Evolutionary conservation across 37 sponge, comb jelly and placozoan genomes (phyloP), one percentile per base, ranked within the genome.

Genomic region (Petrosia ficiformis): DNA sequence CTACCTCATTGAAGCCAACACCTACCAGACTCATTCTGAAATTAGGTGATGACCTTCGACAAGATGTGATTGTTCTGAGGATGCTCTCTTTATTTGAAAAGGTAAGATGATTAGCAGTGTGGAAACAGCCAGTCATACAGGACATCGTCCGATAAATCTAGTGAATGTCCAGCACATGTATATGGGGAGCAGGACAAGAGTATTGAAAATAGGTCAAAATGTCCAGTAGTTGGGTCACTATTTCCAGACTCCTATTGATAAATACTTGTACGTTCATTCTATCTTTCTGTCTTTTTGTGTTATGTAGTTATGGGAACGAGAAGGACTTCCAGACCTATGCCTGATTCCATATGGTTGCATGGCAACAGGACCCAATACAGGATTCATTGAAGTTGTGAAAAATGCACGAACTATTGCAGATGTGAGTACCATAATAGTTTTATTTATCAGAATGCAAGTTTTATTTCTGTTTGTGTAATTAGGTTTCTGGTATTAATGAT

Each of bases 301-400:
- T 37, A n/a, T n/a, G 26, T 64, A 84, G 80, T 42, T 91, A 56
- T 82, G 92, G 82, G 77, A 86, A 54, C 78, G 81, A 68, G 80
- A 91, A 16, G 92, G 92, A 0, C 85, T 92, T 31, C 63, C 63
- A 6, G 79, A 92, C 57, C 82, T 92, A 33, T 71, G 79, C 43
- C 76, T 95, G 63, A 89, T 91, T 34, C 96, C 96, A 0, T 95
- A 95, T 78, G 96, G 96, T 33, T 95, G 96, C 74, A 79, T 91
- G 68, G 85, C 92, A 36, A 95, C 96, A 4, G 89, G 89, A 28
- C 80, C 80, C 38, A 79, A 95, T 39, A 71, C 85, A 42, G 96
- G 96, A 41, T 86, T 95, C 80, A 95, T 95, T 22, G 96, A 95
- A 48, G 92, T 88, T 25, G 89, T 95, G 38, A 88, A 83, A 63